Base-by-base conservation (phyloP, 2,888 invertebrate species). In the Thumatha senex region DNA sequence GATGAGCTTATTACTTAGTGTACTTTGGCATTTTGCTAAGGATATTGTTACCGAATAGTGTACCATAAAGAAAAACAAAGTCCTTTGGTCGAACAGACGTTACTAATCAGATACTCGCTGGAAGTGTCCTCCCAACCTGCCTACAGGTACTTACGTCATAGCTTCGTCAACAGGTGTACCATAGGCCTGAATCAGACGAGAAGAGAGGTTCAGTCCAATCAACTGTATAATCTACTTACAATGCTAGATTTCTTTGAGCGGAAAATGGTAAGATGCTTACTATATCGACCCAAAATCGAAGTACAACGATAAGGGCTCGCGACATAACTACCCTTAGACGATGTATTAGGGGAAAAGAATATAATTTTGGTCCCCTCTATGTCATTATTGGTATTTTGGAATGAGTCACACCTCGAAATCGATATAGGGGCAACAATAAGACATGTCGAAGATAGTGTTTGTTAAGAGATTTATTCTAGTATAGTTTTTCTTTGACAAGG, bases 351-450 rank as follows among this genome's bases (percentile, higher is more conserved):
- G 80, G 75, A 65, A 74, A 72, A 64, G 52, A 51, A 69, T 70
- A 74, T 73, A 73, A 77, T 70, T 62, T 68, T 61, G 65, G 65
- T 73, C 80, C 76, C 86, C 83, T 84, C 82, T 69, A 68, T 69
- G 74, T 80, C 83, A 86, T 86, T 82, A 84, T 82, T 77, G 75
- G 69, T 73, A 76, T 80, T 86, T 85, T 84, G 74, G 72, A 77
- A 72, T 70, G 65, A 79, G 80, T 82, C 82, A 76, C 54, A 56
- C 51, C 53, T 61, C 39, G 48, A 55, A 49, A 40, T 47, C n/a
- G 40, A 38, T 15, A 24, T 12, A 35, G 42, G 69, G 61, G 56
- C 48, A 47, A 14, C 18, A 49, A 43, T 42, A 18, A 33, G n/a
- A 55, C 56, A n/a, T 42, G 10, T 48, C 51, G 36, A 40, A 11